A percentile compares a stretch with the other conserved stretches of the same genome.
Evolutionary conservation across 2,888 invertebrate species (phyloP).

Genomic region (Spodoptera picta): DNA sequence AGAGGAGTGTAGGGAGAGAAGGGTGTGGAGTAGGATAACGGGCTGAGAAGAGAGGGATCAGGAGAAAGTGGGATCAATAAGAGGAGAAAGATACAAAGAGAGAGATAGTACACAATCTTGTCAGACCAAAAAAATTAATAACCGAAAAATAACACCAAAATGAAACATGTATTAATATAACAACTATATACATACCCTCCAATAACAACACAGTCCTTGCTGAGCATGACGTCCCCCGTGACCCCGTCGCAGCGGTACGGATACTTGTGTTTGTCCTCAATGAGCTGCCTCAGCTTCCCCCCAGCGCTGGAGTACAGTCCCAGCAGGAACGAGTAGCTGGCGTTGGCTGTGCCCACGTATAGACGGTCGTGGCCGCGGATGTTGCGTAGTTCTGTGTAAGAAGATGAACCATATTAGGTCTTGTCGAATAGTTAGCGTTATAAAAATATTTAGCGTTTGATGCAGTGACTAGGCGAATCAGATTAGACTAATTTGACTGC

Average conservation of each 20-base stretch:
- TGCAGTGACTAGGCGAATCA: no score
- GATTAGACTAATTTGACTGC: no score
- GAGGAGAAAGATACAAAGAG: no score
- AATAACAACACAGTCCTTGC: slow-evolving; percentile 91
- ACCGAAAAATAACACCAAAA: no score
- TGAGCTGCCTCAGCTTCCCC: slow-evolving; percentile 72
- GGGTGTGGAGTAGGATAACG: no score
- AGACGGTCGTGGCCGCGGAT: slow-evolving; percentile 96
- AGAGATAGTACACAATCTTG: no score
- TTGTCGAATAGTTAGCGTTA: neutral
- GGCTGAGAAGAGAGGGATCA: no score
- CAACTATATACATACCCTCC: slow-evolving; percentile 88
- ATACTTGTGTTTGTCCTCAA: slow-evolving; percentile 89
- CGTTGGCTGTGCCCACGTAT: slow-evolving; percentile 93
- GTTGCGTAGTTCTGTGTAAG: slow-evolving; percentile 91
- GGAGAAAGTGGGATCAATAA: no score
- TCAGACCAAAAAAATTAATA: no score
- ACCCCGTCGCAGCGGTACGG: slow-evolving; percentile 93
- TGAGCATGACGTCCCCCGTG: slow-evolving; percentile 93
- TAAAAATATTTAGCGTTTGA: neutral
- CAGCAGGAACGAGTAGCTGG: slow-evolving; percentile 91
- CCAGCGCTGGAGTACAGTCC: slow-evolving; percentile 89
- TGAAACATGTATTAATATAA: no score
- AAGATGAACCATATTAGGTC: neutral
- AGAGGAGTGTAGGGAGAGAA: no score